Evolutionary conservation across 2,888 invertebrate genomes (phyloP), one percentile per base, ranked within the genome.

Genomic region (Oxytorus armatus): DNA sequence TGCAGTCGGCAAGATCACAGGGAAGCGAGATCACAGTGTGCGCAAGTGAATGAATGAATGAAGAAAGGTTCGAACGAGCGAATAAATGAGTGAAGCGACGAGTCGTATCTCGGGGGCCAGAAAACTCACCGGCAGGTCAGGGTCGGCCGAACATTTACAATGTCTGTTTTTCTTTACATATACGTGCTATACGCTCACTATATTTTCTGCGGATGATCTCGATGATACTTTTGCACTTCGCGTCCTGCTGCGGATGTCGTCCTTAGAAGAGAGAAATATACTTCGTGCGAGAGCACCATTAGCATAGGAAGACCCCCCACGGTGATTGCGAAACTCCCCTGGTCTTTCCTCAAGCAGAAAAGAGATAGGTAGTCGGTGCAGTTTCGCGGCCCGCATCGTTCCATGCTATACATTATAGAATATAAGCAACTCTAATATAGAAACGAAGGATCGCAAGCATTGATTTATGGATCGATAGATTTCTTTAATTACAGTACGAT

Each of bases 401-500:
- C 42, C 87, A 83, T 85, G 88, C 85, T 88, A 88, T 88, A 88
- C 87, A 88, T 90, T 89, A 89, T 88, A 89, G 87, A 89, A 86
- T 86, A 85, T 59, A 14, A 87, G 85, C 83, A 70, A 66, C 63
- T 63, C 88, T 91, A 90, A 91, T 91, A 91, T 91, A 92, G 90
- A 91, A 91, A 92, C 90, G 90, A 87, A 88, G 83, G 83, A 75
- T 84, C 89, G n/a, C n/a, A n/a, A n/a, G n/a, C n/a, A 89, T 89
- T 91, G 91, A 92, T 92, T 92, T 92, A 92, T 91, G 89, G 85
- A 86, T 87, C 89, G 87, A 88, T 88, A 89, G 89, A 91, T 92
- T 89, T 90, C 89, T 92, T 92, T 92, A 92, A 92, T 92, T 92
- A 92, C 91, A 91, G 92, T 91, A 91, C 89, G 90, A 91, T 91